Evolutionary conservation across 1,140 invertebrate species (phyloP).

Genomic region (Euschistus heros): DNA sequence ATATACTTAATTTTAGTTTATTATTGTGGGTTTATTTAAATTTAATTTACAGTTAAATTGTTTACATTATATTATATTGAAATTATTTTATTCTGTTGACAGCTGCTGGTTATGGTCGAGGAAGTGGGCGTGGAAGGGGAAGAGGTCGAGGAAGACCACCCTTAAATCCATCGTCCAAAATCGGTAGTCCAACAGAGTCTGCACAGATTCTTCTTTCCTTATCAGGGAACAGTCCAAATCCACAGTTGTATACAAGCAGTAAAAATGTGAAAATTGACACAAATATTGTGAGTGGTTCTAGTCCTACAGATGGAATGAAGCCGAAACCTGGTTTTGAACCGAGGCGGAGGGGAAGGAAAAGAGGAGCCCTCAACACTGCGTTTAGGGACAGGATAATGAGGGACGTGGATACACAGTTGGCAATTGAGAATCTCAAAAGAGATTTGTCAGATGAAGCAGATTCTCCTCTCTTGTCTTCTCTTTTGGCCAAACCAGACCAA

Average conservation of each 20-base stretch:
- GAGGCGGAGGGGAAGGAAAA: conserved; percentile 23
- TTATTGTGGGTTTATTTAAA: too few species aligned
- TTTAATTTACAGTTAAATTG: too few species aligned
- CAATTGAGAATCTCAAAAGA: conserved; percentile 26
- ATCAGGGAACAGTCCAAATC: conserved; percentile 27
- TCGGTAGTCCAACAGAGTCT: conserved; percentile 30
- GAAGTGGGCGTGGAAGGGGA: conserved; percentile 27
- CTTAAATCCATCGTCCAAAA: conserved; percentile 22
- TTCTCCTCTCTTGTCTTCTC: conserved; percentile 30
- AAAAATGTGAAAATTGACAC: conserved; percentile 26
- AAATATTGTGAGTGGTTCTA: conserved; percentile 3
- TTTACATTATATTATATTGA: not conserved
- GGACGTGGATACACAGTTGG: conserved; percentile 13
- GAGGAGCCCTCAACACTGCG: conserved; percentile 21
- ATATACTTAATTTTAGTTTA: too few species aligned
- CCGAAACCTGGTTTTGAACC: conserved; percentile 24
- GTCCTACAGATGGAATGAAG: not conserved
- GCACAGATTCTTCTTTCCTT: conserved; percentile 33
- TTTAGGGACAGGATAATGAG: conserved; percentile 19
- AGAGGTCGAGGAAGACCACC: conserved; percentile 26
- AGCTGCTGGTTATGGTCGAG: conserved; percentile 21
- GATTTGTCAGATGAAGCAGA: conserved; percentile 23
- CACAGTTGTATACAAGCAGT: conserved; percentile 25
- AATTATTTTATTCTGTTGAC: conserved; percentile 3
- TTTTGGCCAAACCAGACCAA: conserved; percentile 29